Percentiles rank a stretch among this genome's conserved stretches.
Evolutionary conservation across 2,888 invertebrate genomes (phyloP).

Genomic region (Diaperis boleti): DNA sequence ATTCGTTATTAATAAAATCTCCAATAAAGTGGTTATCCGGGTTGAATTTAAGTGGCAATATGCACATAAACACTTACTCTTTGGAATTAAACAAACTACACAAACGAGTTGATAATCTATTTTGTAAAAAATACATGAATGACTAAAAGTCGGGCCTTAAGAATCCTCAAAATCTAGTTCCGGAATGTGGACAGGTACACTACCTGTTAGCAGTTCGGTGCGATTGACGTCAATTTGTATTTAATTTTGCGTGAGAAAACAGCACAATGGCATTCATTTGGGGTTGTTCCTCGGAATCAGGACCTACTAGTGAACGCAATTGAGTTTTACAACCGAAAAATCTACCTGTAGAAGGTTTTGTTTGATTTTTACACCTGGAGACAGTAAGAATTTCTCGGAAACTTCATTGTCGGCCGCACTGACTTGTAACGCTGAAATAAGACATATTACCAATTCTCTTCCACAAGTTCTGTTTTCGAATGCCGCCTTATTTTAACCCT

Average conservation of each 20-base stretch:
- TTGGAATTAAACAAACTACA: conserved; percentile 21
- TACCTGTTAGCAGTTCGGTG: conserved; percentile 41
- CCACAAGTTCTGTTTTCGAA: conserved; percentile 33
- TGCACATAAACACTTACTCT: conserved; percentile 16
- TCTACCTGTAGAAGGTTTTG: conserved; percentile 44
- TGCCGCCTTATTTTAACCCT: conserved; percentile 37
- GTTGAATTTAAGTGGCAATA: conserved; percentile 27
- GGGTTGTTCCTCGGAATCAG: conserved; percentile 26
- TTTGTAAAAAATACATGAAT: too few species aligned
- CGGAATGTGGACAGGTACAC: conserved; percentile 37
- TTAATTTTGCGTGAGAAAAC: conserved; percentile 37
- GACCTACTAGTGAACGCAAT: conserved; percentile 33
- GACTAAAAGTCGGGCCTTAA: neutral
- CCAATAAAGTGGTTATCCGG: conserved; percentile 12
- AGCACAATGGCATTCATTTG: conserved; percentile 38
- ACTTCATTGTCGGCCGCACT: conserved; percentile 40
- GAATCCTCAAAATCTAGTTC: conserved; percentile 10
- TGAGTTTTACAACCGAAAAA: conserved; percentile 40
- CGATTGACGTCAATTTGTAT: conserved; percentile 42
- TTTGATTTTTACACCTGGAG: conserved; percentile 45
- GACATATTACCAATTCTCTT: conserved; percentile 38
- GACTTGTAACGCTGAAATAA: conserved; percentile 33
- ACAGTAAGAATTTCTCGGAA: conserved; percentile 40
- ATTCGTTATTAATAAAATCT: conserved; percentile 33
- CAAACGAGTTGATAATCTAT: too few species aligned